Evolutionary conservation across 2,888 invertebrate genomes (phyloP).

Genomic region (Drosophila peninsularis): DNA sequence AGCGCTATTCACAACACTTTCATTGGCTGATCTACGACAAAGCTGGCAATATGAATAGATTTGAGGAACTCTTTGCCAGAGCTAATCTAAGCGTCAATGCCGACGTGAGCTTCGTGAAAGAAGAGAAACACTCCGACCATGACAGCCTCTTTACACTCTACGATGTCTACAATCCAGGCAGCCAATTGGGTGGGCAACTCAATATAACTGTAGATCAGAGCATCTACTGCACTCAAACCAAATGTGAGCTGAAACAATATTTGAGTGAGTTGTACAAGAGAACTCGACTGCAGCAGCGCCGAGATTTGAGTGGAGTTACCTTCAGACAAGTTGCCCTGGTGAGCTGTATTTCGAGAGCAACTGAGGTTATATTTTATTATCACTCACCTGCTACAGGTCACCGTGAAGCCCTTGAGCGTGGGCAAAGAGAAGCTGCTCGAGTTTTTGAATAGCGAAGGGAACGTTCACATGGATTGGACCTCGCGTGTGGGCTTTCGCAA

Average conservation of each 20-base stretch:
- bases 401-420: constrained; percentile 53
- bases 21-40: constrained; percentile 80
- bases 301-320: constrained; percentile 71
- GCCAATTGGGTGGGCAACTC: constrained; percentile 78
- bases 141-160: constrained; percentile 54
- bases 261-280: constrained; percentile 68
- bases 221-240: constrained; percentile 57
- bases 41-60: constrained; percentile 39
- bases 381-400: constrained; percentile 49
- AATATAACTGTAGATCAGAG: constrained; percentile 80
- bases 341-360: neutral
- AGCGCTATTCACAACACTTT: constrained; percentile 64
- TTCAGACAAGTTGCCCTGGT: constrained; percentile 79
- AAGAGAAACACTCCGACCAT: neutral
- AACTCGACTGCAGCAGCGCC: constrained; percentile 72
- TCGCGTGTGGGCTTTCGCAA: constrained; percentile 72
- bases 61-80: constrained; percentile 56
- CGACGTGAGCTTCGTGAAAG: constrained; percentile 70
- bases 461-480: constrained; percentile 69
- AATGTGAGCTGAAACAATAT: constrained; percentile 58
- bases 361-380: too few relatives aligned
- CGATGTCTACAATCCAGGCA: constrained; percentile 84
- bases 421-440: constrained; percentile 54
- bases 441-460: constrained; percentile 61
- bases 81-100: constrained; percentile 80